Conservation (phyloP, 2,888 invertebrate genomes). For the Tanypteryx hageni region DNA sequence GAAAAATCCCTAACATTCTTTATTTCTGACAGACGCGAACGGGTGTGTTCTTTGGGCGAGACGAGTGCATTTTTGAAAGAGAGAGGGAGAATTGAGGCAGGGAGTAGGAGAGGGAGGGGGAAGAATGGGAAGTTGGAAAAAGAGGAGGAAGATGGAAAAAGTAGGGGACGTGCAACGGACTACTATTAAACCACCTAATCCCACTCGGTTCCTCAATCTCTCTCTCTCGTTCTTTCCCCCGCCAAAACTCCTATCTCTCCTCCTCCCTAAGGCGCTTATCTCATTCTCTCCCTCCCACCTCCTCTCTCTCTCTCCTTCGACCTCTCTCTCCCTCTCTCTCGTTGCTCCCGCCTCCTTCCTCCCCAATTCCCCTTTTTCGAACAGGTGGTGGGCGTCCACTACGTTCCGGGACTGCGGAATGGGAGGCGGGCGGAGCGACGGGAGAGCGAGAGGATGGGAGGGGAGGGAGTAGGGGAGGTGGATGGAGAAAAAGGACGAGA, state of each 20-base stretch:
- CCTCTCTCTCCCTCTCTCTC: background rate
- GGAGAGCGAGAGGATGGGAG: background rate
- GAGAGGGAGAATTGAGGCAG: background rate
- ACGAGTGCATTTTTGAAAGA: background rate
- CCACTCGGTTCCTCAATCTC: background rate
- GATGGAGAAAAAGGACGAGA: background rate
- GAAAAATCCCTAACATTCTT: too few species aligned
- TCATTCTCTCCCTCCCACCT: background rate
- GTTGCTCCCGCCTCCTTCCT: background rate
- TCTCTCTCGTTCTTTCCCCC: background rate
- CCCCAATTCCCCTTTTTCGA: background rate
- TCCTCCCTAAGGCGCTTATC: background rate
- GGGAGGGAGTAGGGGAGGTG: background rate
- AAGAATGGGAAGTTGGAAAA: background rate
- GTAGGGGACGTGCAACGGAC: conserved; percentile 10
- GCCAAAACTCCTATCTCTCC: background rate
- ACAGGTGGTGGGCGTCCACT: conserved; percentile 47
- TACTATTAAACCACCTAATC: conserved; percentile 31
- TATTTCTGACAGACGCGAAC: too few species aligned
- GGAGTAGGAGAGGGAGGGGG: background rate
- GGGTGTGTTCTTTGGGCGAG: too few species aligned
- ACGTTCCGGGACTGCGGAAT: background rate
- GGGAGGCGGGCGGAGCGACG: background rate
- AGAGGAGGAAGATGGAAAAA: background rate
- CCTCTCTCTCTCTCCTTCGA: background rate